Evolutionary conservation across 1,140 invertebrate species (phyloP), one percentile per base, ranked within the genome.

Genomic region (Mycetomoellerius zeteki): DNA sequence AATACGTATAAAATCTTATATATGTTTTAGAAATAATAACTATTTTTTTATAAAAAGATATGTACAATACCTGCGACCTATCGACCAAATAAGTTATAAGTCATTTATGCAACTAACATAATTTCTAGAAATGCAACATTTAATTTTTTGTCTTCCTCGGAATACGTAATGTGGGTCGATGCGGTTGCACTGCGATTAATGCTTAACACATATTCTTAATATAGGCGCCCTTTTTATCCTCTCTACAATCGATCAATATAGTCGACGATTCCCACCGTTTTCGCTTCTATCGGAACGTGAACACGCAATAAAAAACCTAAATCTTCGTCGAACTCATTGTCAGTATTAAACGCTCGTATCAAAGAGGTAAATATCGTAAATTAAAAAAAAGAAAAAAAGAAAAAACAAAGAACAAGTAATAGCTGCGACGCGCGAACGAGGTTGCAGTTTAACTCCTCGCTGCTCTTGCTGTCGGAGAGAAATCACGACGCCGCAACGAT

Each of bases 401-500:
- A 7, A 37, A 37, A 37, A 33, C 33, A 60, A 19, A 58, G 33
- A 24, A 56, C 10, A 84, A 77, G 67, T 64, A 69, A 76, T 33
- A 52, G 65, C 27, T 64, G 64, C 80, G 30, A 82, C 54, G 67
- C 54, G 80, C 71, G 86, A 87, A 87, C 78, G 85, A 84, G 88
- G 78, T 87, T 76, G 85, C 86, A 75, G 88, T 69, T 89, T 76
- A 86, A 84, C 80, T 82, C 80, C 37, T 82, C 67, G 67, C 37
- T 69, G 71, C 73, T 88, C 84, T 82, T 64, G 60, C 71, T 78
- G 88, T 86, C 78, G 77, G 86, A 89, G 88, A 90, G 89, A 90
- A 90, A 90, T 87, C 88, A 89, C 85, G 72, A 77, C 86, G 88
- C 84, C 72, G 85, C 88, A 89, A 89, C 88, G 88, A 89, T 89